Evolutionary conservation across 2,888 invertebrate genomes (phyloP).

Genomic region (Atrina japonica): DNA sequence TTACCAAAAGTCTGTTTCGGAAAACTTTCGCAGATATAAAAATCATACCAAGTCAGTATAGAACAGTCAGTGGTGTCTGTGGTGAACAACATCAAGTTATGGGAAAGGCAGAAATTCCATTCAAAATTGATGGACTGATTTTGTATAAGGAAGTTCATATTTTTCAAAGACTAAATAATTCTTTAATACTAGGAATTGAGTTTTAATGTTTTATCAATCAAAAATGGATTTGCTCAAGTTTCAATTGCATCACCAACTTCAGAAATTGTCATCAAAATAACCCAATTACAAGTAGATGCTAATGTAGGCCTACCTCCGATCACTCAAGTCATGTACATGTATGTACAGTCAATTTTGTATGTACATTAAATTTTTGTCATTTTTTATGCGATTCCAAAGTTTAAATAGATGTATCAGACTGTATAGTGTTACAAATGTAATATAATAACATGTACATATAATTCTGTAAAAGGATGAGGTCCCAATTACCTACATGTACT

Average conservation of each 20-base stretch:
- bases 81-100: constrained; percentile 7
- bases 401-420: too few relatives aligned
- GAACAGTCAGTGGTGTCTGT: constrained; percentile 3
- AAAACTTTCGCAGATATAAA: too few relatives aligned
- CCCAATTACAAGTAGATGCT: too few relatives aligned
- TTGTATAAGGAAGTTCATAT: constrained; percentile 21
- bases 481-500: too few relatives aligned
- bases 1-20: too few relatives aligned
- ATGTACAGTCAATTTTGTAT: too few relatives aligned
- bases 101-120: constrained; percentile 2
- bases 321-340: neutral
- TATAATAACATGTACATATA: too few relatives aligned
- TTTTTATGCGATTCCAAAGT: too few relatives aligned
- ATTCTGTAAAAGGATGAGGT: too few relatives aligned
- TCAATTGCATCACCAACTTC: too few relatives aligned
- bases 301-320: neutral
- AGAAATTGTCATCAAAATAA: neutral
- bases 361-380: too few relatives aligned
- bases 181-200: constrained; percentile 43
- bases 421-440: too few relatives aligned
- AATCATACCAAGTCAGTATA: neutral
- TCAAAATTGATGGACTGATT: neutral
- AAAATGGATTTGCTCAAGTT: neutral
- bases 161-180: constrained; percentile 32
- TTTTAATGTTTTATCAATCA: constrained; percentile 22